phyloP scores from a whole-genome alignment of 2,888 invertebrate species.

The Agrilus cyanescens region DNA sequence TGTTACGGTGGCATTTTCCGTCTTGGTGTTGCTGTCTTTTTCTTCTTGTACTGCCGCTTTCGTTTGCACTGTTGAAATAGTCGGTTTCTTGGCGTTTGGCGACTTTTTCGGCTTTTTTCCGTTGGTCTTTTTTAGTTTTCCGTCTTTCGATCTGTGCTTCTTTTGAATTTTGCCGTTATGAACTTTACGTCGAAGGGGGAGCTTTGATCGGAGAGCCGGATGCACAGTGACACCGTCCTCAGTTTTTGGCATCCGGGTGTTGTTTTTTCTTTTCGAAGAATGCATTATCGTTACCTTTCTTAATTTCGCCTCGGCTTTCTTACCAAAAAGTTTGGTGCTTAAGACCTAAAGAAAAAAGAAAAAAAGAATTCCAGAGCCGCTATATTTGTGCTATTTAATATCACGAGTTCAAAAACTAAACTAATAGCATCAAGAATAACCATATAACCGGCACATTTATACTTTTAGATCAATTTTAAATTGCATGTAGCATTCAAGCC shows the following conservation, averaged over 20 bases:
- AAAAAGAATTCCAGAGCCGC: not conserved
- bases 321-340: constrained; percentile 71
- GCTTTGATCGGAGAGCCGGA: constrained; percentile 74
- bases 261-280: constrained; percentile 80
- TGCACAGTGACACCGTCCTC: constrained; percentile 71
- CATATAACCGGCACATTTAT: too few relatives aligned
- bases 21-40: constrained; percentile 41
- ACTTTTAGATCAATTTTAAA: too few relatives aligned
- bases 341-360: constrained; percentile 47
- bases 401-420: too few relatives aligned
- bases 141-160: constrained; percentile 18
- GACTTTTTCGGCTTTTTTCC: constrained; percentile 29
- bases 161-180: constrained; percentile 38
- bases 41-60: constrained; percentile 38
- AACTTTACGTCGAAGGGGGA: constrained; percentile 79
- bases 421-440: too few relatives aligned
- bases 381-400: too few relatives aligned
- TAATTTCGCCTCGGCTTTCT: constrained; percentile 66
- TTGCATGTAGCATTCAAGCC: not conserved
- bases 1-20: constrained; percentile 34
- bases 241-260: constrained; percentile 63
- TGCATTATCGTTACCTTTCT: constrained; percentile 83
- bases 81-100: constrained; percentile 36
- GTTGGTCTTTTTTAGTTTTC: constrained; percentile 28
- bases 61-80: constrained; percentile 18